phyloP scores from a whole-genome alignment of 2,888 invertebrate genomes.

The Phorcus lineatus region DNA sequence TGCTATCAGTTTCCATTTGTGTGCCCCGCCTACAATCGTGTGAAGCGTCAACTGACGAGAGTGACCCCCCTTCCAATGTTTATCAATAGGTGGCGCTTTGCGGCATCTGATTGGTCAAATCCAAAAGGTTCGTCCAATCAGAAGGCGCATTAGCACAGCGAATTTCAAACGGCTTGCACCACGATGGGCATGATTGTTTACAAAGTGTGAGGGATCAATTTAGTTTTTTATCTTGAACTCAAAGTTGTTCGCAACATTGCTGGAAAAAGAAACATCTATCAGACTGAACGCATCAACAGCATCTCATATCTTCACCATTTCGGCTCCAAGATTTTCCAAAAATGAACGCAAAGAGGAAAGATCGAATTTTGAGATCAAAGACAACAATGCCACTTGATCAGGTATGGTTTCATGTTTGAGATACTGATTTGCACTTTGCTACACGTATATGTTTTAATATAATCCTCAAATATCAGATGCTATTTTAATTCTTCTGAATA shows the following conservation, averaged over 20 bases:
- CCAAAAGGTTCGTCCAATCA: neutral
- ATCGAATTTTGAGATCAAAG: constrained; percentile 17
- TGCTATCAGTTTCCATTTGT: no score
- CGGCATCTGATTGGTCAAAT: neutral
- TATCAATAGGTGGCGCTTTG: neutral
- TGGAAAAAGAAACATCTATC: neutral
- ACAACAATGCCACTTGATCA: neutral
- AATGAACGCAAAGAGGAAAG: constrained; percentile 7
- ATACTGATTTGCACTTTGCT: no score
- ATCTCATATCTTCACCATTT: neutral
- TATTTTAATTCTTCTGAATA: no score
- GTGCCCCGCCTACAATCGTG: no score
- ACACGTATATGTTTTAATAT: no score
- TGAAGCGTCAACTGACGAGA: neutral
- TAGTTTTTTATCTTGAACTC: neutral
- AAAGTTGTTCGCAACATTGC: constrained; percentile 13
- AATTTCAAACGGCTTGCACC: constrained; percentile 9
- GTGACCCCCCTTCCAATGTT: neutral
- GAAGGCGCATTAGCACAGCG: neutral
- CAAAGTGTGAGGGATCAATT: neutral
- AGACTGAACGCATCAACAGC: no score
- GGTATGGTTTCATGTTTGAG: neutral
- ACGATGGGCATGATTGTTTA: neutral
- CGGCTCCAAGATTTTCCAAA: neutral
- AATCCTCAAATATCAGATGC: no score